Evolutionary conservation across 2,888 invertebrate genomes (phyloP), one percentile per base, ranked within the genome.

Genomic region (Erpobdella octoculata): DNA sequence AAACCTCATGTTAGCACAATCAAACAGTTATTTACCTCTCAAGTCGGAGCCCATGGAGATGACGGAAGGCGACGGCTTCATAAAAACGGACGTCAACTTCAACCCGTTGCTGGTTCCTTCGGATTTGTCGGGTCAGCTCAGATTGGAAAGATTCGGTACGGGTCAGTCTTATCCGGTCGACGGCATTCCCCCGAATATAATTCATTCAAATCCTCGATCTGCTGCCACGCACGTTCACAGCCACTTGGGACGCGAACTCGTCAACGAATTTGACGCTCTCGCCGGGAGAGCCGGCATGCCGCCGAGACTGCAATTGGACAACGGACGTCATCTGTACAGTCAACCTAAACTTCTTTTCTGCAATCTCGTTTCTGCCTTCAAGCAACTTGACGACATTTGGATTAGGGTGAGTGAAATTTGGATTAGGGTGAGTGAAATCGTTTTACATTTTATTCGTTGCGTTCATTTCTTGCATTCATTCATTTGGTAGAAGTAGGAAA

Each of bases 371-470:
- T 21, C 66, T 25, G 53, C 73, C 38, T 74, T 64, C 70, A 66
- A 65, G 25, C 74, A 73, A 65, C 66, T 74, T 25, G 62, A 73
- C 37, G 69, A 71, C 37, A 73, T 74, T 36, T 46, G 61, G 65
- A 71, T 59, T 59, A 68, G 74, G 66, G 74, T 74, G 48, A 31
- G 62, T 33, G 18, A 6, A 53, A 6, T 53, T 53, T n/a, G n/a
- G n/a, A n/a, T n/a, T n/a, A n/a, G n/a, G n/a, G n/a, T n/a, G n/a
- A n/a, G n/a, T n/a, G n/a, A n/a, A n/a, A n/a, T n/a, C n/a, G n/a
- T n/a, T n/a, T n/a, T n/a, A n/a, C n/a, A n/a, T n/a, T n/a, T n/a
- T n/a, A n/a, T n/a, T n/a, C n/a, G n/a, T n/a, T n/a, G n/a, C n/a
- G n/a, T n/a, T n/a, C n/a, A n/a, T n/a, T n/a, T n/a, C n/a, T n/a